Base-by-base conservation (phyloP, 1,140 invertebrate genomes). In the Patella vulgata region DNA sequence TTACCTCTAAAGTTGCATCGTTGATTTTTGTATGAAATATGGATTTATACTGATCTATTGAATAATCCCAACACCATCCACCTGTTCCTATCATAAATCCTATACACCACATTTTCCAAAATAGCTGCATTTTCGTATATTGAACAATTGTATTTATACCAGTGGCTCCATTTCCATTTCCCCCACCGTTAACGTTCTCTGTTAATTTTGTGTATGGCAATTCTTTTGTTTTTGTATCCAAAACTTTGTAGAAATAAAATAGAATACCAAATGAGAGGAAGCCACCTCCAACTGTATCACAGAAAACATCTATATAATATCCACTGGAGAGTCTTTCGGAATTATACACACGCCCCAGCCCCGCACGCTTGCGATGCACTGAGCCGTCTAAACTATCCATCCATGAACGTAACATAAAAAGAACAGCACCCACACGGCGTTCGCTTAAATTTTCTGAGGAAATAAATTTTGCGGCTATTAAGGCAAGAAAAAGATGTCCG, bases 311-410 rank as follows among this genome's bases (percentile, higher is more conserved):
- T 3, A 83, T 68, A 33, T 74, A 74, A 54, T 79, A 82, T n/a
- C 81, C 81, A 6, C 70, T 54, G 8, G 74, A 73, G n/a, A 59
- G 55, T 31, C 76, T 66, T 33, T 78, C 60, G 8, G 81, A 83
- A 39, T 70, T 70, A 47, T 77, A 80, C n/a, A 60, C 31, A 28
- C 40, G 33, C 3, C 51, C 1, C 74, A 67, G 12, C 61, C 44
- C 33, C 30, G 72, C 65, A 27, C 70, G 73, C 19, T 70, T 71
- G 12, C 81, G 59, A 48, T 74, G 81, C 39, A 83, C 77, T 5
- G 80, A 75, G 1, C 81, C 81, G 47, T 83, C 81, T 46, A 81
- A 71, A 14, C 73, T 69, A 59, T 83, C 81, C 31, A 83, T 62
- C 66, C 75, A 81, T 12, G 69, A 70, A 23, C 80, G 51, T 14